Conservation (phyloP, 2,888 invertebrate species). For the Linyphia triangularis region DNA sequence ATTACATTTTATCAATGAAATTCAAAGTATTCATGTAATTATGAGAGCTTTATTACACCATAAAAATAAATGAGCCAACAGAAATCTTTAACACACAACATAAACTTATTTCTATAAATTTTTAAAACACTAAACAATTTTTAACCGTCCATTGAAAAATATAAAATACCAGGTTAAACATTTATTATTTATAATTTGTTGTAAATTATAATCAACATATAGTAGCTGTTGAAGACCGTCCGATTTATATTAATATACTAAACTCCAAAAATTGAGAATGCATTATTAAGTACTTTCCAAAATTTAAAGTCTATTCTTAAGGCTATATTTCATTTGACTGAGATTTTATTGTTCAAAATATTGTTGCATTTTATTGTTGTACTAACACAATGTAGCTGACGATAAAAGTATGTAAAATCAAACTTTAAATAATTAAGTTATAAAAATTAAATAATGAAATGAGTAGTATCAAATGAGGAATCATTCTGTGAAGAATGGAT, state of each 20-base stretch:
- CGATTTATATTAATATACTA: not conserved
- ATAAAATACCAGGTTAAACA: not conserved
- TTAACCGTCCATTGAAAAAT: conserved; percentile 49
- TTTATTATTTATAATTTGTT: not conserved
- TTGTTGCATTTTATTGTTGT: too few species aligned
- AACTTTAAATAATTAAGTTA: too few species aligned
- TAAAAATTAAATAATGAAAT: too few species aligned
- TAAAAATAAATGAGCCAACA: not conserved
- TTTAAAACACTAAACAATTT: conserved; percentile 15
- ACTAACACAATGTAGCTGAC: too few species aligned
- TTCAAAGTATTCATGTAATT: conserved; percentile 33
- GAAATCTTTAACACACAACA: not conserved
- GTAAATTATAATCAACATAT: conserved; percentile 9
- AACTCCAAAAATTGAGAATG: not conserved
- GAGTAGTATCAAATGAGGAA: too few species aligned
- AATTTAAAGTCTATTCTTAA: too few species aligned
- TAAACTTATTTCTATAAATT: not conserved
- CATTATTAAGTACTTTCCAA: too few species aligned
- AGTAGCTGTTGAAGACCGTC: conserved; percentile 10
- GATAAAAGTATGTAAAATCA: too few species aligned
- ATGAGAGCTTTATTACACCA: conserved; percentile 42
- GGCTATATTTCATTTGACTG: too few species aligned
- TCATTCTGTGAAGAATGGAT: too few species aligned
- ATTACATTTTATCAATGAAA: not conserved
- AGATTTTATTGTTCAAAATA: too few species aligned